These are phyloP conservation scores for Vesta saturnalis DNA, from an alignment of 2,888 invertebrate genomes.

Conservation along the genomic window DNA sequence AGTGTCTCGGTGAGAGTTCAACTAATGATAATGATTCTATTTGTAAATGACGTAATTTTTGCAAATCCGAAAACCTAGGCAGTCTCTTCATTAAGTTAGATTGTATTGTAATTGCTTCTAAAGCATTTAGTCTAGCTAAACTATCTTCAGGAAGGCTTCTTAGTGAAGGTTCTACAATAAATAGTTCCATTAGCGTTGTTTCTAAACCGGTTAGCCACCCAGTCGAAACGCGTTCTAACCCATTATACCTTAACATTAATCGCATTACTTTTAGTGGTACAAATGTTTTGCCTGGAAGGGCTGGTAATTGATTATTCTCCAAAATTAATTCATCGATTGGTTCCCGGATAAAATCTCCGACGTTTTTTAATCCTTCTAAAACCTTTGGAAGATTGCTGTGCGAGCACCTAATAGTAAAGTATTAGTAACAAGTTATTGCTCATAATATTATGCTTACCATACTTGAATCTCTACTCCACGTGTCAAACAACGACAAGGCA, in stretches of 20 bases:
- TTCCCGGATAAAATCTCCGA: conserved; percentile 72
- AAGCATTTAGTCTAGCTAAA: conserved; percentile 74
- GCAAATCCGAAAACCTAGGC: conserved; percentile 76
- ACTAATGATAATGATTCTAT: conserved; percentile 75
- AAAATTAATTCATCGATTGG: conserved; percentile 87
- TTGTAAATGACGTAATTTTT: conserved; percentile 77
- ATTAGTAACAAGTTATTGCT: neutral
- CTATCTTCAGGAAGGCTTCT: conserved; percentile 83
- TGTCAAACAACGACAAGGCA: conserved; percentile 84
- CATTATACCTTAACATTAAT: conserved; percentile 85
- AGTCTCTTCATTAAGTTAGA: conserved; percentile 79
- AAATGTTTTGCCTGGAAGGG: conserved; percentile 85
- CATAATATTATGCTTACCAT: conserved; percentile 70
- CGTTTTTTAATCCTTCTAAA: conserved; percentile 75
- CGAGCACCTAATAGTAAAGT: conserved; percentile 78
- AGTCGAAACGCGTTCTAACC: conserved; percentile 80
- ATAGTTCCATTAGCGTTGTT: conserved; percentile 81
- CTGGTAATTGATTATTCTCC: conserved; percentile 87
- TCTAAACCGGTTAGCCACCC: conserved; percentile 85
- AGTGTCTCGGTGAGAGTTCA: conserved; percentile 74
- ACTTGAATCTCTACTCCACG: conserved; percentile 84
- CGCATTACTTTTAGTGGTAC: conserved; percentile 78
- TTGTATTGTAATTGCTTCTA: conserved; percentile 87
- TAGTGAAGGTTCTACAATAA: conserved; percentile 84
- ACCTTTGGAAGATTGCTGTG: conserved; percentile 86